Conservation (phyloP, 1,140 invertebrate species). For the Drosophila trapezifrons region DNA sequence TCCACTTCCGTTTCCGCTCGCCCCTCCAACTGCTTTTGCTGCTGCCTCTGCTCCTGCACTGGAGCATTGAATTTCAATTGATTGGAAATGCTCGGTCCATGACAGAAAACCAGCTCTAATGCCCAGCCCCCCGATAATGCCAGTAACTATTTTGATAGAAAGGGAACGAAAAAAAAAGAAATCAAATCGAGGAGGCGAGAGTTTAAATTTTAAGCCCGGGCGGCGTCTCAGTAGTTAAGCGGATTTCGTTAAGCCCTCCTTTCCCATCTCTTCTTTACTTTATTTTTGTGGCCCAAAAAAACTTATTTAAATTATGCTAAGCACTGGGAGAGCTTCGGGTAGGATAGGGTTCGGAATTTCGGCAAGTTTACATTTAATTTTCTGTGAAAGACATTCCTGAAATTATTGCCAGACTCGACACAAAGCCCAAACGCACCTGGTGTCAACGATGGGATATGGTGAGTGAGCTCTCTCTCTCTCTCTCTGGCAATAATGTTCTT, state of each 20-base stretch:
- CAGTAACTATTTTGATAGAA: constrained; percentile 42
- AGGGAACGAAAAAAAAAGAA: too few species aligned
- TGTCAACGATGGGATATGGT: not conserved
- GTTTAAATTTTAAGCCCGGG: constrained; percentile 23
- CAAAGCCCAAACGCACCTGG: constrained; percentile 19
- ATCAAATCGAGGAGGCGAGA: not conserved
- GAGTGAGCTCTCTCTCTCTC: not conserved
- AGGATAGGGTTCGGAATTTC: not conserved
- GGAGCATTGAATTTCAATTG: constrained; percentile 62
- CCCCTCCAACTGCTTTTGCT: not conserved
- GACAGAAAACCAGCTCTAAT: constrained; percentile 28
- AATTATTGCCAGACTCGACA: too few species aligned
- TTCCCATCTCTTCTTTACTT: not conserved
- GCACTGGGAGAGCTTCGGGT: not conserved
- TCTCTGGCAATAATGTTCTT: constrained; percentile 13
- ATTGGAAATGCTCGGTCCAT: constrained; percentile 47
- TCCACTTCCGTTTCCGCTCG: constrained; percentile 49
- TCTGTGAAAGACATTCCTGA: constrained; percentile 1
- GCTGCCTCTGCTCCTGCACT: not conserved
- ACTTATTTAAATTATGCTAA: constrained; percentile 52
- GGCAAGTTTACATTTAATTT: constrained; percentile 34
- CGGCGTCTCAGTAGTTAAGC: constrained; percentile 28
- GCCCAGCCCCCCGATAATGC: constrained; percentile 41
- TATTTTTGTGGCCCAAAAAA: constrained; percentile 23
- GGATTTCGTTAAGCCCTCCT: constrained; percentile 35